These are phyloP conservation scores for Cenopis cana DNA, from an alignment of 2,888 invertebrate genomes.

Conservation along the genomic window DNA sequence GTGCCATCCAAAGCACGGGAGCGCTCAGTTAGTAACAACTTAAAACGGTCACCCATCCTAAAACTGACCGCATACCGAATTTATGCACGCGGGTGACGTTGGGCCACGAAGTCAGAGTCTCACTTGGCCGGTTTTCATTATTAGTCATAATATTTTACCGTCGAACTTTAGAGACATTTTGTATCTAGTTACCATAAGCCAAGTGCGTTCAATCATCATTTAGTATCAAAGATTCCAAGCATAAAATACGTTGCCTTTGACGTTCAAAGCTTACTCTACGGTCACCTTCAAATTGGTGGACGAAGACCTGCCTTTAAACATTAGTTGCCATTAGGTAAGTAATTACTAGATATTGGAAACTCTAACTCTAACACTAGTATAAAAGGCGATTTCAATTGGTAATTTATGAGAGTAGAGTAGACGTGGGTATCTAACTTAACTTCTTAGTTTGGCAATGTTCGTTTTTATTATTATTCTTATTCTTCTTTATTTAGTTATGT, in stretches of 20 bases:
- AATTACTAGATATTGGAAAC: background rate
- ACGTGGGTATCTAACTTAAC: background rate
- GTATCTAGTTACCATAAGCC: constrained; percentile 1
- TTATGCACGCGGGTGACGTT: too few species aligned
- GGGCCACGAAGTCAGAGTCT: too few species aligned
- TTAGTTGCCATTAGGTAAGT: constrained; percentile 2
- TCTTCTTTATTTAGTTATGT: too few species aligned
- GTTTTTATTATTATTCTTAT: too few species aligned
- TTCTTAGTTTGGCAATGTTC: too few species aligned
- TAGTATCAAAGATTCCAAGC: constrained; percentile 2
- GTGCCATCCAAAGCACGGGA: too few species aligned
- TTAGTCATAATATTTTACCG: background rate
- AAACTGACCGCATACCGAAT: too few species aligned
- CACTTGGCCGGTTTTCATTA: background rate
- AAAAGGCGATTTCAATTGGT: background rate
- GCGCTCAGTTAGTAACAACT: too few species aligned
- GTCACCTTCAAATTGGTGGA: constrained; percentile 2
- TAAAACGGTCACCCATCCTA: too few species aligned
- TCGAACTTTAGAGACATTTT: background rate
- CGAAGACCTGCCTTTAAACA: background rate
- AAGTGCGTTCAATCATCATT: constrained; percentile 20
- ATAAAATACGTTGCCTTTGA: constrained; percentile 5
- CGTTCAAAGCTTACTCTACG: background rate
- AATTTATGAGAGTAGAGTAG: too few species aligned
- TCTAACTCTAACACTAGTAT: background rate